Evolutionary conservation across 2,113 vertebrate genomes (phyloP).

Genomic region (Brevimyrus niger): DNA sequence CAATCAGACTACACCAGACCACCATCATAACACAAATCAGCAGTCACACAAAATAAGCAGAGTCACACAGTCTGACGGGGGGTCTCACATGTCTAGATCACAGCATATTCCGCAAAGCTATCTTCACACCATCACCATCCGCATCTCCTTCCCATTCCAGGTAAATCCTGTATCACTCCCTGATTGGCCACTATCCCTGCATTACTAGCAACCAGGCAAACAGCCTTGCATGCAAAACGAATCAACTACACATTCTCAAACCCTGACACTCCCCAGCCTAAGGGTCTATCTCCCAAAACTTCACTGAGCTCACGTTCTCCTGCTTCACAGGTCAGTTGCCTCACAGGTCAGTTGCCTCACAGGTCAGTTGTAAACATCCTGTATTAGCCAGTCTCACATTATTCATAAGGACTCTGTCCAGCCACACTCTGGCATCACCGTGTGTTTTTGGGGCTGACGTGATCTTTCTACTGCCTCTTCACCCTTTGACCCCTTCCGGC

Average conservation of each 20-base stretch:
- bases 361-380: background rate
- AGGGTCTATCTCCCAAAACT: background rate
- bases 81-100: background rate
- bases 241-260: background rate
- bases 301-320: background rate
- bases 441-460: background rate
- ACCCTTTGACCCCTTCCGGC: background rate
- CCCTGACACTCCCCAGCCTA: background rate
- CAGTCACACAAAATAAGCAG: background rate
- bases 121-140: background rate
- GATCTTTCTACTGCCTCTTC: background rate
- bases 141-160: background rate
- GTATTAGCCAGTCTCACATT: background rate
- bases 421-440: background rate
- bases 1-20: too few species aligned
- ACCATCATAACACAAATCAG: background rate
- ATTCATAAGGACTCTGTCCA: background rate
- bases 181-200: background rate
- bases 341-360: background rate
- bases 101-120: background rate
- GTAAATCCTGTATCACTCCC: background rate
- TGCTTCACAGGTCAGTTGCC: background rate
- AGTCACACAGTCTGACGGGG: background rate
- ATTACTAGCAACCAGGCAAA: background rate
- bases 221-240: background rate